Evolutionary conservation across 2,797 vertebrate genomes (phyloP), one percentile per base, ranked within the genome.

Genomic region (Hephaestus fuliginosus): DNA sequence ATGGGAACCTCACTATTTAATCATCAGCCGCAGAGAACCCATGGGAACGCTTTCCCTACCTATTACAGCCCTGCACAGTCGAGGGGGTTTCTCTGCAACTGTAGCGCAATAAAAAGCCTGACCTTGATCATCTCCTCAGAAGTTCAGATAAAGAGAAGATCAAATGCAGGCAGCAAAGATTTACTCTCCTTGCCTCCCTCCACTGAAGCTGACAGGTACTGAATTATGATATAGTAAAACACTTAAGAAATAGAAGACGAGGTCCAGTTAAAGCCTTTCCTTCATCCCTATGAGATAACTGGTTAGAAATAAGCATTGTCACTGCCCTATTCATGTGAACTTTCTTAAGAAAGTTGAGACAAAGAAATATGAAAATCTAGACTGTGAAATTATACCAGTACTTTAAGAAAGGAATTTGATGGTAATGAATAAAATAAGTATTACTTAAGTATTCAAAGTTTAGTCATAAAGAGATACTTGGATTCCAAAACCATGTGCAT

Each of bases 121-220:
- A 91, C 88, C 91, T 90, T 88, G 83, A 89, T 88, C 83, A 76
- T 74, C 74, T 86, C 51, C 41, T 53, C 56, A 70, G 74, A 83
- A 76, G 73, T 77, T 78, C 61, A 60, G 82, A 89, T 80, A 77
- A 81, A 87, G 64, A 77, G 57, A 53, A 82, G 76, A 86, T 91
- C 83, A 91, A 82, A 89, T 82, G 56, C 69, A 69, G 72, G 55
- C 55, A 64, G 70, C n/a, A 15, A 43, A 28, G 73, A 83, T 78
- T 56, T 72, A 68, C 63, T 77, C 80, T 70, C 53, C 74, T 62
- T 68, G 39, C 55, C 55, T 80, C 58, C 67, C 70, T 70, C 56
- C 70, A 55, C 52, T 48, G 61, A 62, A 80, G 70, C 72, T 61
- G 84, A 84, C 80, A 89, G 71, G 55, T 58, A 53, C 75, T 87